Conservation (phyloP, 2,888 invertebrate genomes). For the Gandaritis pyraliata region DNA sequence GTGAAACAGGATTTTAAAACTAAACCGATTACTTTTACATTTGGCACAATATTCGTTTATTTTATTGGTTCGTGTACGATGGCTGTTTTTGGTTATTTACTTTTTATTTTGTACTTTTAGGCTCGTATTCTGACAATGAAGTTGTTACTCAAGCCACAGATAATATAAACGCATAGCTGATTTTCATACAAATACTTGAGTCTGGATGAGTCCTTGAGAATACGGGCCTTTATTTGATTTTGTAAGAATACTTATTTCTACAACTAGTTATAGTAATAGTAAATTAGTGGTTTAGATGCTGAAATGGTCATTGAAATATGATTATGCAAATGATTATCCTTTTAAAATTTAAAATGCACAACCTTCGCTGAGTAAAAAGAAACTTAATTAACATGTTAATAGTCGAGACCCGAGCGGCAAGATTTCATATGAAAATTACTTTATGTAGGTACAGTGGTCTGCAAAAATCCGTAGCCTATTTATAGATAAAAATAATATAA, state of each 20-base stretch:
- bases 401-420: constrained; percentile 41
- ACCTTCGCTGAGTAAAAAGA: constrained; percentile 51
- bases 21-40: not conserved
- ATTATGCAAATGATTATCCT: constrained; percentile 56
- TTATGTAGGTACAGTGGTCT: constrained; percentile 12
- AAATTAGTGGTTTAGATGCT: constrained; percentile 1
- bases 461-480: not conserved
- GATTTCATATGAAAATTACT: constrained; percentile 43
- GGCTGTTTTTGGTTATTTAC: not conserved
- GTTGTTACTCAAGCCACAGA: too few relatives aligned
- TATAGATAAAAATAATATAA: too few relatives aligned
- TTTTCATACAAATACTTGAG: too few relatives aligned
- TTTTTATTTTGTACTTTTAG: not conserved
- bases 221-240: too few relatives aligned
- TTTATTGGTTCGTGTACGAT: not conserved
- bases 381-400: constrained; percentile 60
- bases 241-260: too few relatives aligned
- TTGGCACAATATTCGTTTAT: not conserved
- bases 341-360: constrained; percentile 58
- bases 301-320: constrained; percentile 32
- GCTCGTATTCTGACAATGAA: too few relatives aligned
- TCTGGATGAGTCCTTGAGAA: too few relatives aligned
- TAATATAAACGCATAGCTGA: too few relatives aligned
- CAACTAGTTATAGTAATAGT: too few relatives aligned
- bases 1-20: not conserved